Conservation (phyloP, 30 jellyfish, hydroid and myxozoan species). For the Chrysaora quinquecirrha region DNA sequence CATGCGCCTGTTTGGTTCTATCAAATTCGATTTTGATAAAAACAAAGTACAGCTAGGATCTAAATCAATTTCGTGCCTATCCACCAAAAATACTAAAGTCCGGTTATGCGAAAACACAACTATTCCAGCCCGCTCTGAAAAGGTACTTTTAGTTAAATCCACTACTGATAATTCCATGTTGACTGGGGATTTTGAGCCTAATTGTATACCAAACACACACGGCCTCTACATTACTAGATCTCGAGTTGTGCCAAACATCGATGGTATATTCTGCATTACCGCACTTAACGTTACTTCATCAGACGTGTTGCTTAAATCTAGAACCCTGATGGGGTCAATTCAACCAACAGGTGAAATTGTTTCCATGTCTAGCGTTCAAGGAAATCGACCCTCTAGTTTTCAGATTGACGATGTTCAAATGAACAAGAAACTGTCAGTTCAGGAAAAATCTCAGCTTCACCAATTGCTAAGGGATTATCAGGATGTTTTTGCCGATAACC, state of each 20-base stretch:
- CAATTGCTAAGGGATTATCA: background rate
- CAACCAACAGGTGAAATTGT: constrained; percentile 29
- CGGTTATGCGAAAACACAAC: constrained; percentile 30
- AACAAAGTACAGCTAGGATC: constrained; percentile 36
- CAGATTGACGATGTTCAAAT: background rate
- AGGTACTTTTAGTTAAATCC: constrained; percentile 41
- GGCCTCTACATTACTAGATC: constrained; percentile 46
- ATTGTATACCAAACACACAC: constrained; percentile 7
- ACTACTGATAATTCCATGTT: constrained; percentile 28
- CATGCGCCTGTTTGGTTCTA: constrained; percentile 21
- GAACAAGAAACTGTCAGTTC: background rate
- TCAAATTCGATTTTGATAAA: constrained; percentile 6
- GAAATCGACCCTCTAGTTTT: background rate
- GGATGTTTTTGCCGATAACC: constrained; percentile 28
- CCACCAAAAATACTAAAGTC: constrained; percentile 16
- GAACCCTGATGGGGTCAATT: constrained; percentile 48
- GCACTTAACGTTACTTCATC: constrained; percentile 46
- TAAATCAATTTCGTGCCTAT: constrained; percentile 31
- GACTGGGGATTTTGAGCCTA: constrained; percentile 53
- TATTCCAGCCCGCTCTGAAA: constrained; percentile 58
- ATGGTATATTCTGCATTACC: constrained; percentile 25
- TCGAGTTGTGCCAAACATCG: constrained; percentile 60
- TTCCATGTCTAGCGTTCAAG: background rate
- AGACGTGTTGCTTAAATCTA: constrained; percentile 25
- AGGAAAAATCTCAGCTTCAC: background rate